Conservation (phyloP, 1,140 invertebrate genomes). For the Anastatus disparis region DNA sequence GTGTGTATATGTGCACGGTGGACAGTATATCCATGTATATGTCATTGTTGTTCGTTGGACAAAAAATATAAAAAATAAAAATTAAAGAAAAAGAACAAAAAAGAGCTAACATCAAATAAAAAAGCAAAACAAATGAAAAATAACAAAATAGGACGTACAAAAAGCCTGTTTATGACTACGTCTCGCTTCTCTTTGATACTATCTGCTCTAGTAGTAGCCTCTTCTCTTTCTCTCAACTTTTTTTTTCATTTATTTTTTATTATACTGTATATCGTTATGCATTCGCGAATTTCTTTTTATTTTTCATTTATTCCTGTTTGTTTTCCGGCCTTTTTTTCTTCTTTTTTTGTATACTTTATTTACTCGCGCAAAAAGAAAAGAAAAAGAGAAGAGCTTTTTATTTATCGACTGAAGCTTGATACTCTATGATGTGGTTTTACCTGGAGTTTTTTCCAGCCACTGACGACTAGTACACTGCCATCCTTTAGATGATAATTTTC, state of each 20-base stretch:
- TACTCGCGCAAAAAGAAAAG: too few relatives aligned
- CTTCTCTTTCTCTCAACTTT: background rate
- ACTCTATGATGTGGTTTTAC: slow-evolving; percentile 20
- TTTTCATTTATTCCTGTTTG: slow-evolving; percentile 32
- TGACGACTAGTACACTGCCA: slow-evolving; percentile 59
- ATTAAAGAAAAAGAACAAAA: background rate
- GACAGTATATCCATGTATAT: too few relatives aligned
- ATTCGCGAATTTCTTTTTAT: slow-evolving; percentile 7
- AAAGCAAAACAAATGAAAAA: background rate
- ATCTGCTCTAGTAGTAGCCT: background rate
- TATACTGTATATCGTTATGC: background rate
- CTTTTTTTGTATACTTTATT: too few relatives aligned
- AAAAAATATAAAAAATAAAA: too few relatives aligned
- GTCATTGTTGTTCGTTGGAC: too few relatives aligned
- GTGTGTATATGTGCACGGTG: background rate
- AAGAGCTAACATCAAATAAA: background rate
- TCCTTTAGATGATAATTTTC: slow-evolving; percentile 38
- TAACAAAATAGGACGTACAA: slow-evolving; percentile 33
- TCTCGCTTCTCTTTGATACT: background rate
- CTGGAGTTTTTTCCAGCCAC: slow-evolving; percentile 68
- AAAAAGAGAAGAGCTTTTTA: slow-evolving; percentile 1
- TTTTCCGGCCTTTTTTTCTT: background rate
- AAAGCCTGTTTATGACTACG: slow-evolving; percentile 40
- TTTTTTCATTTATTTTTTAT: background rate
- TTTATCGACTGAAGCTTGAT: slow-evolving; percentile 36